A percentile compares a stretch with the other conserved stretches of the same genome.
phyloP scores from a whole-genome alignment of 64 coral and sea anemone genomes.

The Exaiptasia diaphana region DNA sequence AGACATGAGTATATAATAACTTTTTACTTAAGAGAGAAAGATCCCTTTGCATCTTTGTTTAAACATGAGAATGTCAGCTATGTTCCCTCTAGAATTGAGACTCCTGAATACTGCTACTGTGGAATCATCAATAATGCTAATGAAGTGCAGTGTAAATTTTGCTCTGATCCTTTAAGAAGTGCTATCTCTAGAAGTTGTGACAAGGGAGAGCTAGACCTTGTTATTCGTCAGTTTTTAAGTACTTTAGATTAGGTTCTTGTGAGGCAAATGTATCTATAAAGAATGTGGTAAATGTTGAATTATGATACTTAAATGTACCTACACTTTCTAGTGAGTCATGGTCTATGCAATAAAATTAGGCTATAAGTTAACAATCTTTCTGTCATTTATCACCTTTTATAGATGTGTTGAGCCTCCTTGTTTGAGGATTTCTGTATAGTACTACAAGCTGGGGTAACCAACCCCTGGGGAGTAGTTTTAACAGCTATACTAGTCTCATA shows the following conservation, averaged over 20 bases:
- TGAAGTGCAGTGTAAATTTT: slow-evolving; percentile 54
- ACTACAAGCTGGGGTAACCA: slow-evolving; percentile 6
- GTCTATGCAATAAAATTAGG: too few relatives aligned
- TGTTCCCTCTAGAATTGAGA: slow-evolving; percentile 48
- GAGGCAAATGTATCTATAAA: too few relatives aligned
- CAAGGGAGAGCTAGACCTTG: background rate
- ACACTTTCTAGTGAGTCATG: too few relatives aligned
- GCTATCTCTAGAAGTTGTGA: background rate
- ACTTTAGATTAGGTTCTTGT: too few relatives aligned
- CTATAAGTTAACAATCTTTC: too few relatives aligned
- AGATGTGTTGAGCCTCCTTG: too few relatives aligned
- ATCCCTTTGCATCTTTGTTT: slow-evolving; percentile 31
- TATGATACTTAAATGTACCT: too few relatives aligned
- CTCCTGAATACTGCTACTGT: slow-evolving; percentile 57
- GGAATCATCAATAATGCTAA: slow-evolving; percentile 52
- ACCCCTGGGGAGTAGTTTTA: slow-evolving; percentile 22
- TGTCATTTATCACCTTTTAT: too few relatives aligned
- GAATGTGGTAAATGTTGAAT: too few relatives aligned
- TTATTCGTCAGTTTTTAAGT: too few relatives aligned
- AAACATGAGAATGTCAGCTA: slow-evolving; percentile 36
- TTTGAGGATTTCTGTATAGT: too few relatives aligned
- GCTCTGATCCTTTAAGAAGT: background rate
- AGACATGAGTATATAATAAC: slow-evolving; percentile 69
- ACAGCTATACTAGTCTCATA: background rate
- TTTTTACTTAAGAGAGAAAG: slow-evolving; percentile 48